phyloP scores from a whole-genome alignment of 2,113 vertebrate species.

The Oostethus manadensis region DNA sequence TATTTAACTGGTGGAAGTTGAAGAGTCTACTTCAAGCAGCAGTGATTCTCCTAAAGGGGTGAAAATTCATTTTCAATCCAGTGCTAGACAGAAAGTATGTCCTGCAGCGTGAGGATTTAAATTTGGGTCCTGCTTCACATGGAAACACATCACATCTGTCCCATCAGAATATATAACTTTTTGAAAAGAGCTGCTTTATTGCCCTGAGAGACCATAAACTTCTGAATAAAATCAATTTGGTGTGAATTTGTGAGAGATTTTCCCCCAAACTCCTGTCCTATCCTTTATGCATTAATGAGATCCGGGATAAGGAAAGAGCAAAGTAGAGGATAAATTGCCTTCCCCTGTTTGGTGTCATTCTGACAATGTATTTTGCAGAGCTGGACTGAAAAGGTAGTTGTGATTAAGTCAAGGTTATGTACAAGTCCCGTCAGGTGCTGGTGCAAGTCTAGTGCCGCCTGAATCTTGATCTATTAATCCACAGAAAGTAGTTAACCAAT shows the following conservation, averaged over 20 bases:
- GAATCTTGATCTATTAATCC: conserved; percentile 67
- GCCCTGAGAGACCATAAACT: conserved; percentile 61
- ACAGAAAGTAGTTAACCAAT: conserved; percentile 61
- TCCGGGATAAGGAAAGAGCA: conserved; percentile 32
- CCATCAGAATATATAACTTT: conserved; percentile 65
- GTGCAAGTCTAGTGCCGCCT: conserved; percentile 42
- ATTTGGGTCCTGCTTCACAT: conserved; percentile 46
- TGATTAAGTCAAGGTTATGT: conserved; percentile 70
- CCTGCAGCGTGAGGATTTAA: conserved; percentile 32
- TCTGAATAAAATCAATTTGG: conserved; percentile 66
- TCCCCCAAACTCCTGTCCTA: not conserved
- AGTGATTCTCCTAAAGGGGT: conserved; percentile 25
- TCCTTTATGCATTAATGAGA: conserved; percentile 9
- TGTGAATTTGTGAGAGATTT: conserved; percentile 46
- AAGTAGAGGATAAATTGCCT: conserved; percentile 52
- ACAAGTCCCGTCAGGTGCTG: conserved; percentile 33
- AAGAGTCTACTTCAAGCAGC: conserved; percentile 3
- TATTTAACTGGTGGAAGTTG: conserved; percentile 25
- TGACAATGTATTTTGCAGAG: conserved; percentile 61
- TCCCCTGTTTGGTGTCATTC: conserved; percentile 61
- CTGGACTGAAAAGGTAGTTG: conserved; percentile 52
- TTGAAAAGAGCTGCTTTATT: conserved; percentile 59
- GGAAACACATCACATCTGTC: conserved; percentile 29
- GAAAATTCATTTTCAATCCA: conserved; percentile 24
- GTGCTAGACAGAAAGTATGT: conserved; percentile 19